A percentile compares a stretch with the other conserved stretches of the same genome.
These are phyloP conservation scores for Ptychadena robeensis DNA, from an alignment of 2,797 vertebrate genomes.

Conservation along the genomic window DNA sequence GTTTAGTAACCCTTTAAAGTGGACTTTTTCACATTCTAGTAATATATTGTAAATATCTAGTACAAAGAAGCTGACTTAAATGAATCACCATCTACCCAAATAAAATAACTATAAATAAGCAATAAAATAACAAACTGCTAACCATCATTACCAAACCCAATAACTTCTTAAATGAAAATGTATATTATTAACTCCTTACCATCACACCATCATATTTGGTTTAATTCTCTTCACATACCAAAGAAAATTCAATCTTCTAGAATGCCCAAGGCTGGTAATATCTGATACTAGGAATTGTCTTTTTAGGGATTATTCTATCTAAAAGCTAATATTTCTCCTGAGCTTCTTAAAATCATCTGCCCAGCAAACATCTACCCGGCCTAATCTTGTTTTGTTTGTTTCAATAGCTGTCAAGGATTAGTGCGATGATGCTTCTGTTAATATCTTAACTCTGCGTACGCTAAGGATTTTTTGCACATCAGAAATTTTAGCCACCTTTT, in stretches of 20 bases:
- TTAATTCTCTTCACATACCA: neutral
- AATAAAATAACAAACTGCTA: too few species aligned
- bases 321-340: constrained; percentile 34
- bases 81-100: too few species aligned
- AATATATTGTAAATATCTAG: too few species aligned
- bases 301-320: constrained; percentile 34
- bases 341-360: constrained; percentile 31
- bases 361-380: constrained; percentile 6
- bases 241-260: constrained; percentile 12
- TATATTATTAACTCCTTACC: too few species aligned
- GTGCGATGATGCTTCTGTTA: constrained; percentile 13
- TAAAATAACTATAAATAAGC: too few species aligned
- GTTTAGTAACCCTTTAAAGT: too few species aligned
- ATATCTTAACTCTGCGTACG: neutral
- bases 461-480: neutral
- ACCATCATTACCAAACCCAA: too few species aligned
- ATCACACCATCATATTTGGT: neutral
- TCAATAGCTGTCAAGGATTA: constrained; percentile 41
- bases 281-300: constrained; percentile 25
- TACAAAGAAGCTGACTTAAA: too few species aligned
- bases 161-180: too few species aligned
- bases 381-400: constrained; percentile 39
- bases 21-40: too few species aligned
- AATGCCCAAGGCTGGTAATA: constrained; percentile 15
- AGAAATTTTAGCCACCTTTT: neutral